Evolutionary conservation across 2,888 invertebrate species (phyloP).

Genomic region (Drosophila leonis): DNA sequence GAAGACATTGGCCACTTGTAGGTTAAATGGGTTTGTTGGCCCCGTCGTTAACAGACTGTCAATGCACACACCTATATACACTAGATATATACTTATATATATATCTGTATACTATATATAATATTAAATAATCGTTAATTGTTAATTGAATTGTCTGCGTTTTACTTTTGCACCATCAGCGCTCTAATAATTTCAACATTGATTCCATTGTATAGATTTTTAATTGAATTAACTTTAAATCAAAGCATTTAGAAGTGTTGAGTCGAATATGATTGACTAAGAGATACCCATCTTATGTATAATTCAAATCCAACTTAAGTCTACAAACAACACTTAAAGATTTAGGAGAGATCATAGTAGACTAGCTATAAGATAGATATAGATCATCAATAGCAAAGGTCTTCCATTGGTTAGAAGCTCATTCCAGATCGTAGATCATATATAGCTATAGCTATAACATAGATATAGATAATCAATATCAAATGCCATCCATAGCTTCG

Average conservation of each 20-base stretch:
- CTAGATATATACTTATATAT: not conserved
- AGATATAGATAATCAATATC: not conserved
- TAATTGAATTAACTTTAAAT: conserved; percentile 51
- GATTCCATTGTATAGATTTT: conserved; percentile 61
- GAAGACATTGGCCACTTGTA: conserved; percentile 76
- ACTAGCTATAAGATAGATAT: not conserved
- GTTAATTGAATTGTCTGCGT: conserved; percentile 73
- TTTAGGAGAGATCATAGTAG: not conserved
- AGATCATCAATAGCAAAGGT: not conserved
- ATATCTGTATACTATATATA: not conserved
- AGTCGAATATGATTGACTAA: not conserved
- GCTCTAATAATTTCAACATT: conserved; percentile 83
- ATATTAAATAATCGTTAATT: conserved; percentile 51
- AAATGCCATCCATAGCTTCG: not conserved
- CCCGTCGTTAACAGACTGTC: conserved; percentile 37
- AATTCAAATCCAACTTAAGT: not conserved
- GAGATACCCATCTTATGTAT: not conserved
- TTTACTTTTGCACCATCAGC: conserved; percentile 64
- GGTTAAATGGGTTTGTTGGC: conserved; percentile 83
- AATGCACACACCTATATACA: conserved; percentile 12
- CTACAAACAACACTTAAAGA: not conserved
- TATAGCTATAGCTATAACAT: too few species aligned
- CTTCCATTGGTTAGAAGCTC: too few species aligned
- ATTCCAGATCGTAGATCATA: too few species aligned
- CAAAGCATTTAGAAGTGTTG: conserved; percentile 27